Evolutionary conservation across 2,888 invertebrate species (phyloP).

Genomic region (Zhuqinia jingwanae): DNA sequence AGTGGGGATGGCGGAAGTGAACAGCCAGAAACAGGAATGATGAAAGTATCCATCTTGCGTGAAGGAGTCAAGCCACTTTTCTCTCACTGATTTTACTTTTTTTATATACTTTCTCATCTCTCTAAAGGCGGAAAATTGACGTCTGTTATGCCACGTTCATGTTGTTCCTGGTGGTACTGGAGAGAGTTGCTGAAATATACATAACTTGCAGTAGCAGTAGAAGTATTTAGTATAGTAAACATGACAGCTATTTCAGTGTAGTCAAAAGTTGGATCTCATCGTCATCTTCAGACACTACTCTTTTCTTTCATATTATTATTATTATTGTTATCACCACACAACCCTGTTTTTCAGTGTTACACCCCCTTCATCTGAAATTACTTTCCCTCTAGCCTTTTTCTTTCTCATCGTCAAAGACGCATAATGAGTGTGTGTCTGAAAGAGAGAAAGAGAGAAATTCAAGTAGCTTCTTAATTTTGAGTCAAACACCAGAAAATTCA

Average conservation of each 20-base stretch:
- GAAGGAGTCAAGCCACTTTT: background rate
- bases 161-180: background rate
- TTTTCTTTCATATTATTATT: constrained; percentile 40
- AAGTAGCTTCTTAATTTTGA: constrained; percentile 40
- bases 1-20: constrained; percentile 39
- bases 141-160: background rate
- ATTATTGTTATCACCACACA: background rate
- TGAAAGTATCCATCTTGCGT: constrained; percentile 46
- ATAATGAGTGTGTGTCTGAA: no score
- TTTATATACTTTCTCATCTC: no score
- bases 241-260: constrained; percentile 44
- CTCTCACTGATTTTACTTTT: constrained; percentile 23
- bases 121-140: constrained; percentile 7
- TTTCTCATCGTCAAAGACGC: background rate
- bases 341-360: constrained; percentile 20
- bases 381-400: constrained; percentile 47
- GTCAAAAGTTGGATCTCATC: background rate
- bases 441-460: constrained; percentile 5
- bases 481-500: constrained; percentile 26
- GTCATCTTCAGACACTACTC: constrained; percentile 6
- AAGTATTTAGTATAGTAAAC: no score
- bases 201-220: constrained; percentile 39
- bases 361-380: constrained; percentile 30
- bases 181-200: background rate
- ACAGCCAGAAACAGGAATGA: constrained; percentile 57